Conservation (phyloP, 2,797 vertebrate species). For the Dipus sagitta region DNA sequence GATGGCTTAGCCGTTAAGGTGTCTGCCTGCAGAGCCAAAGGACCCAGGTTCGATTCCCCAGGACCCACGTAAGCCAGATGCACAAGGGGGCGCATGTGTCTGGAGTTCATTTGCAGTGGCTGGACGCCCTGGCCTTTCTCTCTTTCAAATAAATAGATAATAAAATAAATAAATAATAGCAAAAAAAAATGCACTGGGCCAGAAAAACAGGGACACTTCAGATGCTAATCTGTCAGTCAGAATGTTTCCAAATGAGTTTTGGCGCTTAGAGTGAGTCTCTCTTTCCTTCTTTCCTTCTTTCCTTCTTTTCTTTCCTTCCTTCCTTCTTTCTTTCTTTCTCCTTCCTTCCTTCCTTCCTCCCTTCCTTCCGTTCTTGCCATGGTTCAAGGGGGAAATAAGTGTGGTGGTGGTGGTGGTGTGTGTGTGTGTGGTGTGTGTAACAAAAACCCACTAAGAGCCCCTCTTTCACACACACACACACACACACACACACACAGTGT, state of each 20-base stretch:
- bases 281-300: too few relatives aligned
- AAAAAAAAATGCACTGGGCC: background rate
- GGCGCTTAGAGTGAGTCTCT: background rate
- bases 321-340: background rate
- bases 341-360: too few relatives aligned
- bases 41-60: too few relatives aligned
- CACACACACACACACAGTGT: background rate
- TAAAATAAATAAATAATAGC: too few relatives aligned
- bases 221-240: conserved; percentile 22
- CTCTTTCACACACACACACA: background rate
- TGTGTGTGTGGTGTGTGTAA: background rate
- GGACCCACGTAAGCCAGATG: too few relatives aligned
- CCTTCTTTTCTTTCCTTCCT: too few relatives aligned
- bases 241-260: conserved; percentile 20
- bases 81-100: too few relatives aligned
- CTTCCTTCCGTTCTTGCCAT: background rate
- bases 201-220: conserved; percentile 26
- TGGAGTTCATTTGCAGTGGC: too few relatives aligned
- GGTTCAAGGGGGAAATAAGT: background rate
- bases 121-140: too few relatives aligned
- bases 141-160: too few relatives aligned
- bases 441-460: background rate
- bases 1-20: too few relatives aligned
- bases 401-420: background rate
- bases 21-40: too few relatives aligned